These are phyloP conservation scores for Eupithecia tripunctaria DNA, from an alignment of 2,888 invertebrate genomes.

Conservation along the genomic window DNA sequence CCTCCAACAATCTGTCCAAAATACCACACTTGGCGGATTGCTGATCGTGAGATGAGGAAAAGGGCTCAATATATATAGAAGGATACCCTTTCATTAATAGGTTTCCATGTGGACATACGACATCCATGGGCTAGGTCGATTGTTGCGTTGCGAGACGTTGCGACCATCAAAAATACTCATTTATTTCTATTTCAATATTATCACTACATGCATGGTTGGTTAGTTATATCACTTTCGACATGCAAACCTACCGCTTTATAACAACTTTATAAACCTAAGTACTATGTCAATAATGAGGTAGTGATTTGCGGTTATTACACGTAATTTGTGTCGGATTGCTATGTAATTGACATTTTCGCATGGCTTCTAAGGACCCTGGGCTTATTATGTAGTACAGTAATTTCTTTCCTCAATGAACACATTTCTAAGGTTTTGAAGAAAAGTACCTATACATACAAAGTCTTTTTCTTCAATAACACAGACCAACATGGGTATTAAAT, in stretches of 20 bases:
- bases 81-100: neutral
- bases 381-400: conserved; percentile 20
- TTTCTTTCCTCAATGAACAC: conserved; percentile 18
- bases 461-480: neutral
- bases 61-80: neutral
- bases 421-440: conserved; percentile 9
- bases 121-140: neutral
- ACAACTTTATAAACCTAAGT: conserved; percentile 14
- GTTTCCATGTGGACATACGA: neutral
- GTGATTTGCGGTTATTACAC: conserved; percentile 44
- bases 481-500: neutral
- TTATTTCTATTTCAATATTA: neutral
- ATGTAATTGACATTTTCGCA: conserved; percentile 46
- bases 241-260: conserved; percentile 7
- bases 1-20: neutral
- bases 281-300: conserved; percentile 38
- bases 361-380: conserved; percentile 24
- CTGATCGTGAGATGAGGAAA: too few species aligned
- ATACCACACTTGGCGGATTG: too few species aligned
- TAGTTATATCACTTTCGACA: conserved; percentile 1
- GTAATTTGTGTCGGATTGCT: conserved; percentile 42
- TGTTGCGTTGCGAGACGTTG: too few species aligned
- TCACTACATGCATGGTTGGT: neutral
- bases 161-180: too few species aligned
- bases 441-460: neutral